A percentile compares a stretch with the other conserved stretches of the same genome.
phyloP scores from a whole-genome alignment of 2,113 vertebrate genomes.

The Tichodroma muraria region DNA sequence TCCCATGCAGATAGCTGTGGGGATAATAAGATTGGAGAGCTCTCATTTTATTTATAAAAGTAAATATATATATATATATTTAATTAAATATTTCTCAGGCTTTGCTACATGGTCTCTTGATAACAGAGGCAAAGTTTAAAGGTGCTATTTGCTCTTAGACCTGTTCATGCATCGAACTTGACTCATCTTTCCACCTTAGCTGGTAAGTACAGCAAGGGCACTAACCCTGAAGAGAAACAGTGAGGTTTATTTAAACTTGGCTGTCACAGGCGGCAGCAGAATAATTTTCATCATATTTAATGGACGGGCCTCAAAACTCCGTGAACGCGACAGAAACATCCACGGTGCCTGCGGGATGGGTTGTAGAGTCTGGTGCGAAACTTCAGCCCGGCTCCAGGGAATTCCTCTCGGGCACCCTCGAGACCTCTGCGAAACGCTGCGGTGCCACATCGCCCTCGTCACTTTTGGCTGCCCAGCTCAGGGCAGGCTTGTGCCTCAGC shows the following conservation, averaged over 20 bases:
- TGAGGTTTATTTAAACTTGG: not conserved
- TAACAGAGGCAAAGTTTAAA: not conserved
- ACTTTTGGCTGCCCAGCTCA: not conserved
- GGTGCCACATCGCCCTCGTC: not conserved
- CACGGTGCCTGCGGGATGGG: not conserved
- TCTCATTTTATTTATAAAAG: not conserved
- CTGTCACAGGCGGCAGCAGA: not conserved
- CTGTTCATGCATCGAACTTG: not conserved
- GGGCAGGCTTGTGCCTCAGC: not conserved
- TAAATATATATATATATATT: not conserved
- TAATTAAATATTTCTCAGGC: not conserved
- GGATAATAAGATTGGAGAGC: not conserved
- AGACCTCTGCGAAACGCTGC: not conserved
- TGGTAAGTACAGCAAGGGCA: not conserved
- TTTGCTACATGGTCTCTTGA: not conserved
- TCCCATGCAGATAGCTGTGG: not conserved
- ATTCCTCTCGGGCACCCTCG: not conserved
- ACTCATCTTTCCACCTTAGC: not conserved
- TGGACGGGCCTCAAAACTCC: not conserved
- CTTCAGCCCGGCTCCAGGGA: not conserved
- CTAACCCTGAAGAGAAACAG: not conserved
- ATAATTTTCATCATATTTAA: not conserved
- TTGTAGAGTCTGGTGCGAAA: not conserved
- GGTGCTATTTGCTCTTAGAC: not conserved
- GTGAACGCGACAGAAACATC: not conserved